Evolutionary conservation across 1,140 invertebrate genomes (phyloP).

Genomic region (Carcinoscorpius rotundicauda): DNA sequence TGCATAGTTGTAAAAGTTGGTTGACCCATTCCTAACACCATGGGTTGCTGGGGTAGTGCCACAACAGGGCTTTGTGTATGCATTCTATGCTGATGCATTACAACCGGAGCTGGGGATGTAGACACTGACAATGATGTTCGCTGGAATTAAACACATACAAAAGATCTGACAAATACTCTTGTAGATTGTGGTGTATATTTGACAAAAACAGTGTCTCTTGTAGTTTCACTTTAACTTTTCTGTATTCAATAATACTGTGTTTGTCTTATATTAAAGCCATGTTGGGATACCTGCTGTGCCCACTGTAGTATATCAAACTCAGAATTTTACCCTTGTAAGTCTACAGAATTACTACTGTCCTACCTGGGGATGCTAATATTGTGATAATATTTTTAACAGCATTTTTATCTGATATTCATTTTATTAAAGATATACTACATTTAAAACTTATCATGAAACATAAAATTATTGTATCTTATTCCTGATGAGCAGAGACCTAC

Average conservation of each 20-base stretch:
- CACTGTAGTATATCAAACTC: too few species aligned
- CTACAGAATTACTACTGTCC: too few species aligned
- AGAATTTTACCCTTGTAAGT: too few species aligned
- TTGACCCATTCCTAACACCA: constrained; percentile 17
- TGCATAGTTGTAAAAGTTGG: constrained; percentile 16
- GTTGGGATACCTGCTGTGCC: too few species aligned
- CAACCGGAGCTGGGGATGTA: background rate
- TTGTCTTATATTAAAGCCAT: background rate
- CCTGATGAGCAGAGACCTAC: too few species aligned
- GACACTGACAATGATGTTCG: constrained; percentile 6
- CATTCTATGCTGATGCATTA: constrained; percentile 8
- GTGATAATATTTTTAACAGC: too few species aligned
- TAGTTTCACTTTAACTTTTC: background rate
- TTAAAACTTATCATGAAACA: too few species aligned
- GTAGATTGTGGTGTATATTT: background rate
- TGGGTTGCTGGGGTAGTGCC: constrained; percentile 15
- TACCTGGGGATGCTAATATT: too few species aligned
- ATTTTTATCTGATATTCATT: too few species aligned
- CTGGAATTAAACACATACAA: background rate
- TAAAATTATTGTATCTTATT: too few species aligned
- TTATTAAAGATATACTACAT: too few species aligned
- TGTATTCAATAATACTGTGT: background rate
- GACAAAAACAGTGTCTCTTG: background rate
- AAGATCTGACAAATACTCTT: background rate
- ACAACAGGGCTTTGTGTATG: constrained; percentile 19